Conservation (phyloP, 2,888 invertebrate genomes). For the Melinaea menophilus region DNA sequence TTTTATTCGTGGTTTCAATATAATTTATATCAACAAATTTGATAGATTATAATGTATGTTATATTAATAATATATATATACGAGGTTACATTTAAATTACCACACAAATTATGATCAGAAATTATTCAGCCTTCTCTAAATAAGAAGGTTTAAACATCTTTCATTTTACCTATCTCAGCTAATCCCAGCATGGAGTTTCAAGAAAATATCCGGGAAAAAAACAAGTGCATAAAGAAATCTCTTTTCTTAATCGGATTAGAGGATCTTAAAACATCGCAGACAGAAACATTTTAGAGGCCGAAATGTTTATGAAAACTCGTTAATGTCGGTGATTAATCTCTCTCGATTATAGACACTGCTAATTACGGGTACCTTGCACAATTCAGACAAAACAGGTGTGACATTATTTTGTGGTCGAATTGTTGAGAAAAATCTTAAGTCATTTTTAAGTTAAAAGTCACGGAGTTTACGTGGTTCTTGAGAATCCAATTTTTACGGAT, state of each 20-base stretch:
- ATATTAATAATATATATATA: no score
- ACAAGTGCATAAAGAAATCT: constrained; percentile 9
- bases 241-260: constrained; percentile 15
- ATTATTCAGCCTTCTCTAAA: constrained; percentile 1
- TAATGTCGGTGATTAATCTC: constrained; percentile 45
- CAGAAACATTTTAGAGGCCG: constrained; percentile 25
- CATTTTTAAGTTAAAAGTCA: no score
- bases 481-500: no score
- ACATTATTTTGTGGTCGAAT: no score
- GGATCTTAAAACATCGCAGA: constrained; percentile 12
- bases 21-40: no score
- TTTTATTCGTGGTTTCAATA: no score
- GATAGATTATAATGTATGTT: no score
- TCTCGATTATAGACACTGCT: constrained; percentile 40
- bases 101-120: background rate
- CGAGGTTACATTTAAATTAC: background rate
- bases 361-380: constrained; percentile 34
- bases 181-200: constrained; percentile 10
- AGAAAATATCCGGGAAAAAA: constrained; percentile 8
- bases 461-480: no score
- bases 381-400: no score
- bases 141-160: constrained; percentile 4
- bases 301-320: constrained; percentile 34
- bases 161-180: constrained; percentile 9
- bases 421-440: no score